Conservation (phyloP, 2,797 vertebrate genomes). For the Betta splendens region DNA sequence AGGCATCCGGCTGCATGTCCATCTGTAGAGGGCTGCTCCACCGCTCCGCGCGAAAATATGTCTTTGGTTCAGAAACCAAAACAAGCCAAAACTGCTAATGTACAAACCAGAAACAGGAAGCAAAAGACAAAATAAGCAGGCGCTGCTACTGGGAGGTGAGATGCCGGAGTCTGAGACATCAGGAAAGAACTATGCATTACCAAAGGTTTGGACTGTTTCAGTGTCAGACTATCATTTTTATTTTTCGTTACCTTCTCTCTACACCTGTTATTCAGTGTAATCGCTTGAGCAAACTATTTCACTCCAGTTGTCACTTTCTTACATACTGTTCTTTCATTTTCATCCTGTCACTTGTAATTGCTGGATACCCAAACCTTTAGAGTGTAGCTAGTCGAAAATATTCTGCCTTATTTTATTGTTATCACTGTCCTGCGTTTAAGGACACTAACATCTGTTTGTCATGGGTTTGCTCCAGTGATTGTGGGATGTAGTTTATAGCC, state of each 20-base stretch:
- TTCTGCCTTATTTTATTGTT: constrained; percentile 61
- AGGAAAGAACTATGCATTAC: constrained; percentile 84
- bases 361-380: constrained; percentile 48
- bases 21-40: constrained; percentile 10
- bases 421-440: constrained; percentile 20
- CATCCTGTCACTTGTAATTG: constrained; percentile 34
- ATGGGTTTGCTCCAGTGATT: constrained; percentile 12
- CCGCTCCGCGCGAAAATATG: constrained; percentile 38
- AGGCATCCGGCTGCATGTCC: constrained; percentile 15
- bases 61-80: constrained; percentile 55
- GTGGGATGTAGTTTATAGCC: constrained; percentile 1
- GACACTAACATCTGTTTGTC: constrained; percentile 33
- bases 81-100: constrained; percentile 69
- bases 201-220: constrained; percentile 79
- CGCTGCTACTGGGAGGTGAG: constrained; percentile 16
- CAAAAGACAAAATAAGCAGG: constrained; percentile 24
- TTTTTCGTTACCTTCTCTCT: constrained; percentile 29
- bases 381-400: constrained; percentile 29
- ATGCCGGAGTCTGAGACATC: constrained; percentile 31
- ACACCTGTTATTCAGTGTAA: constrained; percentile 17
- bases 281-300: constrained; percentile 14
- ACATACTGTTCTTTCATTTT: constrained; percentile 7
- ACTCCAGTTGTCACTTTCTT: constrained; percentile 18
- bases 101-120: constrained; percentile 53
- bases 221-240: constrained; percentile 41